A percentile compares a stretch with the other conserved stretches of the same genome.
Conservation (phyloP, 2,888 invertebrate species). For the Heliconius ismenius region DNA sequence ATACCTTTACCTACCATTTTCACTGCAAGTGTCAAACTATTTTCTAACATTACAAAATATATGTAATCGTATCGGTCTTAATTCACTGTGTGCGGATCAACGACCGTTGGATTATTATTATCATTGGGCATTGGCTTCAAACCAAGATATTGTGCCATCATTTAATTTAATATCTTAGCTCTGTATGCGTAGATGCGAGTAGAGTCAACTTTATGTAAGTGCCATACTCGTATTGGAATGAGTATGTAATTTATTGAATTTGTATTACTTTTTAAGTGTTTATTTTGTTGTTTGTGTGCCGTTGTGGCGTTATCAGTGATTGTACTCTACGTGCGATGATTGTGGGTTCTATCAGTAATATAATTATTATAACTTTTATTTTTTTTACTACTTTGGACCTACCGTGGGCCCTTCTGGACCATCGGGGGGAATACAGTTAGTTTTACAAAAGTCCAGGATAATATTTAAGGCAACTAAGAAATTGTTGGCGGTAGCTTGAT, state of each 20-base stretch:
- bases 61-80: background rate
- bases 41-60: conserved; percentile 4
- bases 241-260: background rate
- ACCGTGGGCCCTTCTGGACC: too few species aligned
- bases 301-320: background rate
- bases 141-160: conserved; percentile 23
- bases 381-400: too few species aligned
- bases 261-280: background rate
- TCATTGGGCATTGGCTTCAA: conserved; percentile 28
- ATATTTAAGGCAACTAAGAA: too few species aligned
- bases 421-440: too few species aligned
- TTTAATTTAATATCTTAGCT: background rate
- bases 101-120: conserved; percentile 28
- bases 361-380: too few species aligned
- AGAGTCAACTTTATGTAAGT: background rate
- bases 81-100: conserved; percentile 21
- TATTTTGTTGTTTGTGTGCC: background rate
- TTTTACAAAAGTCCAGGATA: too few species aligned
- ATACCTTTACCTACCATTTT: too few species aligned
- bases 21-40: background rate
- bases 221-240: background rate
- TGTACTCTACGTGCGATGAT: background rate
- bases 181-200: background rate
- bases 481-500: too few species aligned
- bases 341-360: background rate